Conservation (phyloP, 2,113 vertebrate genomes). For the Leucopsar rothschildi region DNA sequence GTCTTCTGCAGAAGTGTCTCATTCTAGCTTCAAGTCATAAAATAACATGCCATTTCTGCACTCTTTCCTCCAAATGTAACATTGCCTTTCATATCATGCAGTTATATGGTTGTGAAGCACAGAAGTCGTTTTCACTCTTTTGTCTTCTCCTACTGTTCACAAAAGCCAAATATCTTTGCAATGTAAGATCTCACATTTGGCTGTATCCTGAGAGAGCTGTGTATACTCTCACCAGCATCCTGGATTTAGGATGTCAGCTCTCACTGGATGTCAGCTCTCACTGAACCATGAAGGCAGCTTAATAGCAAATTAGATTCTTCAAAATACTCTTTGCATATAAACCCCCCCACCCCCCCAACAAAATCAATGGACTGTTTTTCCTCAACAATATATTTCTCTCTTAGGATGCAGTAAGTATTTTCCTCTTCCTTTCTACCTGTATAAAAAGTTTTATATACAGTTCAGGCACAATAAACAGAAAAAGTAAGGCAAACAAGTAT, state of each 20-base stretch:
- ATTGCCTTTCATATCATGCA: neutral
- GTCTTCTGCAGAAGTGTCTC: neutral
- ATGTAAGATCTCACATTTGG: neutral
- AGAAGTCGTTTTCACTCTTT: neutral
- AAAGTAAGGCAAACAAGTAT: neutral
- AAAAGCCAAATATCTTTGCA: neutral
- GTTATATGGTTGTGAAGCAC: neutral
- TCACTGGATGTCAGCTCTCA: neutral
- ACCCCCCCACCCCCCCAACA: accelerated
- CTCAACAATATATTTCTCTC: neutral
- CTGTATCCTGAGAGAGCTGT: neutral
- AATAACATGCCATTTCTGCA: neutral
- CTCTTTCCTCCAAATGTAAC: neutral
- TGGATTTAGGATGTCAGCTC: neutral
- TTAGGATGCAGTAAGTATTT: neutral
- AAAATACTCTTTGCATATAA: neutral
- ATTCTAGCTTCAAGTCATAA: neutral
- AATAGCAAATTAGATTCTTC: neutral
- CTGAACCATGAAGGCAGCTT: slow-evolving; percentile 1
- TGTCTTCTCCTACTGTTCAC: neutral
- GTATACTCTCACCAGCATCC: neutral
- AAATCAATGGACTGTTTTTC: neutral
- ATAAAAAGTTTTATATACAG: neutral
- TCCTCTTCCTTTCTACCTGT: neutral
- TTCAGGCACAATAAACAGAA: neutral